A percentile compares a stretch with the other conserved stretches of the same genome.
Evolutionary conservation across 2,797 vertebrate genomes (phyloP).

Genomic region (Discoglossus pictus): DNA sequence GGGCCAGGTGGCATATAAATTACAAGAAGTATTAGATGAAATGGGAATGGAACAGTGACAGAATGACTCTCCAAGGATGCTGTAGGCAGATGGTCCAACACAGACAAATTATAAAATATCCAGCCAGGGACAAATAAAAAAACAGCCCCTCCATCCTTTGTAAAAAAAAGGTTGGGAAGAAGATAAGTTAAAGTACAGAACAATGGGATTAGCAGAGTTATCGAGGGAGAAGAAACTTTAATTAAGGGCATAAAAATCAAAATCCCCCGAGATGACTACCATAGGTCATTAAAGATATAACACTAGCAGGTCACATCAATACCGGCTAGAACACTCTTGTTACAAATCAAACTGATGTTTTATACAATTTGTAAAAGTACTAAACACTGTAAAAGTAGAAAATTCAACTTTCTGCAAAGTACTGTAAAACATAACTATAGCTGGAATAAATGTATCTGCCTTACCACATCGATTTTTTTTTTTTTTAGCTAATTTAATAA

Average conservation of each 20-base stretch:
- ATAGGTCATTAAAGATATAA: constrained; percentile 33
- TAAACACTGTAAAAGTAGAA: no score
- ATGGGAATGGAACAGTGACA: constrained; percentile 52
- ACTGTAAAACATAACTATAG: no score
- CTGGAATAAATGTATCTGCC: no score
- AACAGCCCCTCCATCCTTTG: constrained; percentile 26
- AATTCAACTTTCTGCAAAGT: no score
- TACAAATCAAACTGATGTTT: neutral
- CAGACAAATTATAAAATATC: constrained; percentile 53
- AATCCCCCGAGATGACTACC: constrained; percentile 16
- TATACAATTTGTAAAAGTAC: no score
- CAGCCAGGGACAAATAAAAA: constrained; percentile 49
- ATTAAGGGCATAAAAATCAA: constrained; percentile 25
- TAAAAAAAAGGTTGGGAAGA: constrained; percentile 15
- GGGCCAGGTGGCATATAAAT: constrained; percentile 52
- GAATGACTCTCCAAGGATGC: constrained; percentile 47
- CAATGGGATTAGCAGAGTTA: constrained; percentile 39
- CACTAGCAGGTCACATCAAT: constrained; percentile 4
- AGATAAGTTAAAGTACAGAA: constrained; percentile 38
- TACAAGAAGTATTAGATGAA: constrained; percentile 52
- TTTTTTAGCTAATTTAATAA: no score
- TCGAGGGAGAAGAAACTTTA: constrained; percentile 23
- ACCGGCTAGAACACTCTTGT: neutral
- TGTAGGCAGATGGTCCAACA: constrained; percentile 50
- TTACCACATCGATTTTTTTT: no score